Evolutionary conservation across 1,140 invertebrate genomes (phyloP).

Genomic region (Apocrypta bakeri): DNA sequence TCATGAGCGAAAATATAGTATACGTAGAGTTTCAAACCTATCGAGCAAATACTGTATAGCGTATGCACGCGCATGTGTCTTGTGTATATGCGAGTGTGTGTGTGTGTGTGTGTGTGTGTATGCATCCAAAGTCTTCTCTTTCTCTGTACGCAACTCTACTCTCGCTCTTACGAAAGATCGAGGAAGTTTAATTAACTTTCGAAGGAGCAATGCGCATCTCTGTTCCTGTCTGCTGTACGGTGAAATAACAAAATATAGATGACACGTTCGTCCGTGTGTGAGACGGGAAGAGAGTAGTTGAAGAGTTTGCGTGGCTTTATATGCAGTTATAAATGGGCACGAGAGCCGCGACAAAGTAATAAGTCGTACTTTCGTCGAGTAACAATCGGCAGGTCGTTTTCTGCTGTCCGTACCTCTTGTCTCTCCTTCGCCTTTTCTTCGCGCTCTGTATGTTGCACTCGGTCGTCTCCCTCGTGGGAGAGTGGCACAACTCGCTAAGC

Average conservation of each 20-base stretch:
- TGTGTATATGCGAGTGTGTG: no score
- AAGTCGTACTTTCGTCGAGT: neutral
- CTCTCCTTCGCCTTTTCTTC: constrained; percentile 23
- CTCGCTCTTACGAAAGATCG: neutral
- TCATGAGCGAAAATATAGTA: no score
- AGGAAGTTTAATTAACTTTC: constrained; percentile 2
- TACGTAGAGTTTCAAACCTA: no score
- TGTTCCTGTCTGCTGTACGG: no score
- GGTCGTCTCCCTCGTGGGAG: constrained; percentile 3
- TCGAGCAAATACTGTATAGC: no score
- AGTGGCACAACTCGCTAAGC: constrained; percentile 51
- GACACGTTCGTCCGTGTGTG: neutral
- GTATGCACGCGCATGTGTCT: no score
- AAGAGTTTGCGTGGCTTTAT: neutral
- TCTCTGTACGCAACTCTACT: neutral
- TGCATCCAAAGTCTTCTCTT: neutral
- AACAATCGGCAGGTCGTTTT: neutral
- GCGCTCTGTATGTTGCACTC: neutral
- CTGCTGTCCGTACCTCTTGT: constrained; percentile 43
- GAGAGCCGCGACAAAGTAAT: neutral
- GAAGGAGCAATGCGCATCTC: neutral
- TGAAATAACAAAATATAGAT: neutral
- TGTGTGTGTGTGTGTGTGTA: no score
- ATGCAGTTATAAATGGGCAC: neutral
- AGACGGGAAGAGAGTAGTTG: no score